Conservation (phyloP, 1,140 invertebrate species). For the Ganaspis sp. region DNA sequence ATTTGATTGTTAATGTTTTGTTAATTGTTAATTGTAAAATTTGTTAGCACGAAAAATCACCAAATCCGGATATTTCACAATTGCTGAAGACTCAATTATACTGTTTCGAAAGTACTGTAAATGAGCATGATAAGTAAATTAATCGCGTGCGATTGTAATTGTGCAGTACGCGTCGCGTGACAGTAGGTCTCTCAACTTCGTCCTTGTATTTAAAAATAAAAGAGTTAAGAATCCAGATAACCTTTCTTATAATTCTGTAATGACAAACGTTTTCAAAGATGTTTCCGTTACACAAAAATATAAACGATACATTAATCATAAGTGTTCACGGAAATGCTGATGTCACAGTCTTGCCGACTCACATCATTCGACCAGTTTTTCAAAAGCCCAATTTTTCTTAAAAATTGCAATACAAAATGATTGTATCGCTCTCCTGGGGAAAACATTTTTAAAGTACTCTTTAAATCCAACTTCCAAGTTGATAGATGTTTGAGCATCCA, state of each 20-base stretch:
- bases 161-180: neutral
- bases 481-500: neutral
- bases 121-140: slow-evolving; percentile 1
- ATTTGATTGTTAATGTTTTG: no score
- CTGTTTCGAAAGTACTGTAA: neutral
- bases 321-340: no score
- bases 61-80: neutral
- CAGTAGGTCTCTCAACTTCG: slow-evolving; percentile 13
- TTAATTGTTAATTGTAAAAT: no score
- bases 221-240: neutral
- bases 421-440: neutral
- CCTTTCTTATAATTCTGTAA: neutral
- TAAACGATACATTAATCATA: no score
- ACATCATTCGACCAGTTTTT: no score
- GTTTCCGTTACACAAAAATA: neutral
- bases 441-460: neutral
- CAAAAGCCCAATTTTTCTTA: no score
- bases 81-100: neutral
- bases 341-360: no score
- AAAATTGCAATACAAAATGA: no score
- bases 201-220: slow-evolving; percentile 23
- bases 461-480: slow-evolving; percentile 2
- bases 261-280: neutral
- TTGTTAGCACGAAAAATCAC: no score
- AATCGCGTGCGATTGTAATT: slow-evolving; percentile 10